Evolutionary conservation across 1,140 invertebrate species (phyloP).

Genomic region (Drepana arcuata): DNA sequence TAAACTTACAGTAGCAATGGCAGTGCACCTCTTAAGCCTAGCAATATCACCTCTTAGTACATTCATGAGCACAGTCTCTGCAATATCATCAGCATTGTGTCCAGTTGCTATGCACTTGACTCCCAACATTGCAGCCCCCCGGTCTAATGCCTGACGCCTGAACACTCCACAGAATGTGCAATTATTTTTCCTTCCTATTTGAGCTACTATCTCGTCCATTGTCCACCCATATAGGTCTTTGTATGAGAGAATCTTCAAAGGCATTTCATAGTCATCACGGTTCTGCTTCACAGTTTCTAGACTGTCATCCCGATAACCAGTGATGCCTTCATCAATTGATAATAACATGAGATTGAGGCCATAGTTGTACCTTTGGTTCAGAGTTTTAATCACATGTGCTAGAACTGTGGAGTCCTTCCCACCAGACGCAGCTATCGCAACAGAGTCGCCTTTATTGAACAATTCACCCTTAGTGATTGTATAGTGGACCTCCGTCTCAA

Average conservation of each 20-base stretch:
- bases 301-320: conserved; percentile 98
- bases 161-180: conserved; percentile 99
- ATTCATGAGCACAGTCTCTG: conserved; percentile 99
- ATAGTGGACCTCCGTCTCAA: conserved; percentile 97
- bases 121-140: conserved; percentile 88
- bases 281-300: conserved; percentile 97
- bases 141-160: conserved; percentile 94
- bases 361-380: conserved; percentile 95
- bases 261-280: conserved; percentile 92
- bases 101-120: conserved; percentile 97
- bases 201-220: conserved; percentile 97
- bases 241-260: conserved; percentile 97
- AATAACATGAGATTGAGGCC: conserved; percentile 92
- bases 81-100: conserved; percentile 99
- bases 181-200: conserved; percentile 98
- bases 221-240: conserved; percentile 99
- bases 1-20: conserved; percentile 84
- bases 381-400: conserved; percentile 90
- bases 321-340: conserved; percentile 99
- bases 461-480: conserved; percentile 91
- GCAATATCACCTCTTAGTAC: conserved; percentile 97
- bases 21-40: conserved; percentile 91
- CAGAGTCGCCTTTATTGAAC: conserved; percentile 89
- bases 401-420: conserved; percentile 99
- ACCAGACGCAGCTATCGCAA: conserved; percentile 97